Conservation (phyloP, 1,140 invertebrate genomes). For the Apis cerana region DNA sequence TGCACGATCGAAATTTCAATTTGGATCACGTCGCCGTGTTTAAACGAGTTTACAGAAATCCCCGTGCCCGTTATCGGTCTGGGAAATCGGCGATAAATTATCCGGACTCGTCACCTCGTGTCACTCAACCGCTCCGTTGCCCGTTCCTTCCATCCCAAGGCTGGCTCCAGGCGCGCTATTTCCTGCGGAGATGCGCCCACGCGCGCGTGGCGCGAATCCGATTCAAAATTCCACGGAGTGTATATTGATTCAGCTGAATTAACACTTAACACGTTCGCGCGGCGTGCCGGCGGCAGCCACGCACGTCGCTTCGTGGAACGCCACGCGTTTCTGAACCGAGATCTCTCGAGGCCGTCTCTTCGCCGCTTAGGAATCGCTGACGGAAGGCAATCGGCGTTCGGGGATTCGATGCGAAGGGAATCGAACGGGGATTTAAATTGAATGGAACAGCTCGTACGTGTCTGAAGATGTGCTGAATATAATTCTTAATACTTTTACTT, state of each 20-base stretch:
- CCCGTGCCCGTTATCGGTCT: slow-evolving; percentile 19
- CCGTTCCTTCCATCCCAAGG: slow-evolving; percentile 46
- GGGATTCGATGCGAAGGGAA: not conserved
- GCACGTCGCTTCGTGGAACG: slow-evolving; percentile 28
- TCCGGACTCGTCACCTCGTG: slow-evolving; percentile 42
- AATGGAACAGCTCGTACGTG: not conserved
- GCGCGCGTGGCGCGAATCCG: slow-evolving; percentile 50
- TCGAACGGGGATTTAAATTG: slow-evolving; percentile 5
- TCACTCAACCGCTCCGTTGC: slow-evolving; percentile 39
- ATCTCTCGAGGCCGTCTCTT: slow-evolving; percentile 27
- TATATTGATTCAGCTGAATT: slow-evolving; percentile 65
- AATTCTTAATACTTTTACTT: too few species aligned
- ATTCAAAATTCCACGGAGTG: slow-evolving; percentile 57
- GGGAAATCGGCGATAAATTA: slow-evolving; percentile 60
- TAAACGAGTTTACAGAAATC: not conserved
- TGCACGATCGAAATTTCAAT: not conserved
- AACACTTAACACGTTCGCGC: slow-evolving; percentile 52
- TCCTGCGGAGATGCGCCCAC: slow-evolving; percentile 58
- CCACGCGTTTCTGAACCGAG: not conserved
- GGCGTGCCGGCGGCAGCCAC: slow-evolving; percentile 17
- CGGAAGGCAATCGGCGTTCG: not conserved
- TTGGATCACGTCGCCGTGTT: not conserved
- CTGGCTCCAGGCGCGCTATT: slow-evolving; percentile 45
- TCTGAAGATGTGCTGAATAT: not conserved
- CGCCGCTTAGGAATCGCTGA: slow-evolving; percentile 16